Evolutionary conservation across 2,888 invertebrate species (phyloP).

Genomic region (Tribolium freemani): DNA sequence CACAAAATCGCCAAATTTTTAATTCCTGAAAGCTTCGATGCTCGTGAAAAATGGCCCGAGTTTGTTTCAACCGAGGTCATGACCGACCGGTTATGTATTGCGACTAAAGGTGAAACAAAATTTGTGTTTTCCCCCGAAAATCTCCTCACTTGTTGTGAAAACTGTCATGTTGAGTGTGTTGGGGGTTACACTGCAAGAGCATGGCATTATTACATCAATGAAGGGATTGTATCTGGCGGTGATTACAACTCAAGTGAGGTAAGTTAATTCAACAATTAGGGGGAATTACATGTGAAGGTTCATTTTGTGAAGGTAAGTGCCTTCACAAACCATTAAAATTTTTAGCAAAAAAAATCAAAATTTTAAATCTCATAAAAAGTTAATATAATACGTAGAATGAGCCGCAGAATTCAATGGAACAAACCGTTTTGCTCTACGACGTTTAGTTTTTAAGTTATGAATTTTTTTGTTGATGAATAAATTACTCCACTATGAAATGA

Average conservation of each 20-base stretch:
- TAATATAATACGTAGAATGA: no score
- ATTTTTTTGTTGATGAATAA: no score
- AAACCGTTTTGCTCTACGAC: no score
- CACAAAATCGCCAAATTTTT: neutral
- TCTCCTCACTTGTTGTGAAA: neutral
- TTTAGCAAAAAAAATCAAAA: no score
- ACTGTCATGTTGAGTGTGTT: neutral
- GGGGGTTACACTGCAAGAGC: neutral
- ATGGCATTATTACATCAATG: neutral
- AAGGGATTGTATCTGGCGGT: slow-evolving; percentile 6
- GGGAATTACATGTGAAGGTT: neutral
- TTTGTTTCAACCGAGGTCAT: slow-evolving; percentile 47
- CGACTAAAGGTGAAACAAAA: slow-evolving; percentile 22
- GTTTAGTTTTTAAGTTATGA: no score
- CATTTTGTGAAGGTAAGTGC: no score
- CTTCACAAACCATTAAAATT: no score
- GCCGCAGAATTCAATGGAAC: no score
- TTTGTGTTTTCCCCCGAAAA: neutral
- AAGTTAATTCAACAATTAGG: neutral
- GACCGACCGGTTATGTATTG: slow-evolving; percentile 46
- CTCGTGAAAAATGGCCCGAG: neutral
- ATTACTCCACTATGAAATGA: no score
- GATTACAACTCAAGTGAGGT: neutral
- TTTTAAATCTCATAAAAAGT: no score
- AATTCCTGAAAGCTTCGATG: neutral